Evolutionary conservation across 2,888 invertebrate genomes (phyloP).

Genomic region (Schrankia costaestrigalis): DNA sequence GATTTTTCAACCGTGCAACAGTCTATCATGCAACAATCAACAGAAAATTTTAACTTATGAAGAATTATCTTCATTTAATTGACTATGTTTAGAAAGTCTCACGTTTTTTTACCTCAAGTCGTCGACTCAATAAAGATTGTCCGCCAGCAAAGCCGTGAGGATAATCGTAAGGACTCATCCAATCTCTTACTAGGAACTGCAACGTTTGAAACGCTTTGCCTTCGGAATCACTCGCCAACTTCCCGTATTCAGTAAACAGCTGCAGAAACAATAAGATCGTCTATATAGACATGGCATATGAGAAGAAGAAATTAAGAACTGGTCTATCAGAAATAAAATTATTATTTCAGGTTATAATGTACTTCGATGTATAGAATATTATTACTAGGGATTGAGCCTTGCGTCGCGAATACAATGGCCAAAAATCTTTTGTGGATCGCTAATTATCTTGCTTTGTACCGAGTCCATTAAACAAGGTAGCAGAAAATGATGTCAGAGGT

Average conservation of each 20-base stretch:
- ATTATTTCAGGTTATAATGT: too few species aligned
- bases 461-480: too few species aligned
- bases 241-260: constrained; percentile 98
- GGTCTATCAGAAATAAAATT: too few species aligned
- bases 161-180: constrained; percentile 97
- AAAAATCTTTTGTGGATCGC: too few species aligned
- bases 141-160: constrained; percentile 94
- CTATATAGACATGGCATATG: background rate
- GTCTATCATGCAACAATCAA: background rate
- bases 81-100: background rate
- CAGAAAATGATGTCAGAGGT: too few species aligned
- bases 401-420: too few species aligned
- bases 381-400: too few species aligned
- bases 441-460: too few species aligned
- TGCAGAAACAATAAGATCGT: constrained; percentile 39
- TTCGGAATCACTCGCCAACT: constrained; percentile 89
- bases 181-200: constrained; percentile 93
- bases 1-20: background rate
- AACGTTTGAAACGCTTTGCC: constrained; percentile 91
- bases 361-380: too few species aligned
- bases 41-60: background rate
- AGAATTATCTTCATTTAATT: background rate
- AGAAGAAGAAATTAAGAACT: too few species aligned
- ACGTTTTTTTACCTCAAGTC: constrained; percentile 83
- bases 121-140: constrained; percentile 87